phyloP scores from a whole-genome alignment of 2,888 invertebrate genomes.

The Plagiodera versicolora region DNA sequence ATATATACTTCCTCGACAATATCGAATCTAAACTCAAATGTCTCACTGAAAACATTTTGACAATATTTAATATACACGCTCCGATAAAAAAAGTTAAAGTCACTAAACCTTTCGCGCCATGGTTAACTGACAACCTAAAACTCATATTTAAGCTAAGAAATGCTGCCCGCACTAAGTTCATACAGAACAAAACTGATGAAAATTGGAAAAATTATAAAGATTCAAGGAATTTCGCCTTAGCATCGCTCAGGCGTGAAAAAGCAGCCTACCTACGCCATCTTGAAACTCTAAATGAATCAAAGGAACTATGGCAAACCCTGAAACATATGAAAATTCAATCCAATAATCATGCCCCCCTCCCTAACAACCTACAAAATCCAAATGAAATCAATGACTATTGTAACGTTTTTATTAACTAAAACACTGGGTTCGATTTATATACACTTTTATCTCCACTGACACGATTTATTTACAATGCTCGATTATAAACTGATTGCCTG shows the following conservation, averaged over 20 bases:
- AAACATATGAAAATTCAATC: neutral
- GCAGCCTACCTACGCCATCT: neutral
- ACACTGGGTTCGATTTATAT: too few relatives aligned
- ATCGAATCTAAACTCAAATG: neutral
- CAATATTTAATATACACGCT: neutral
- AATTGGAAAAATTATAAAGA: neutral
- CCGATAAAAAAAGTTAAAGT: neutral
- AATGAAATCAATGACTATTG: conserved; percentile 4
- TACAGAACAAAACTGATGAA: neutral
- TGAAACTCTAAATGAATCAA: neutral
- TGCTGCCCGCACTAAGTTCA: neutral
- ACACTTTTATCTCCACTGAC: too few relatives aligned
- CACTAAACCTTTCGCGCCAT: neutral
- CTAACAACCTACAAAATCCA: neutral
- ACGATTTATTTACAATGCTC: too few relatives aligned
- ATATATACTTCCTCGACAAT: too few relatives aligned
- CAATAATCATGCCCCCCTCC: neutral
- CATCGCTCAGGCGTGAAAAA: neutral
- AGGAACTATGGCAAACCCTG: neutral
- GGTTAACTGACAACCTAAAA: neutral
- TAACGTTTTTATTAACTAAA: too few relatives aligned
- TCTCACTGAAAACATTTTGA: neutral
- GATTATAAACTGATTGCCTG: too few relatives aligned
- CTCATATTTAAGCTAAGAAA: neutral
- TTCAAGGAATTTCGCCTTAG: neutral